phyloP scores from a whole-genome alignment of 2,888 invertebrate species.

The Abrostola triplasia region DNA sequence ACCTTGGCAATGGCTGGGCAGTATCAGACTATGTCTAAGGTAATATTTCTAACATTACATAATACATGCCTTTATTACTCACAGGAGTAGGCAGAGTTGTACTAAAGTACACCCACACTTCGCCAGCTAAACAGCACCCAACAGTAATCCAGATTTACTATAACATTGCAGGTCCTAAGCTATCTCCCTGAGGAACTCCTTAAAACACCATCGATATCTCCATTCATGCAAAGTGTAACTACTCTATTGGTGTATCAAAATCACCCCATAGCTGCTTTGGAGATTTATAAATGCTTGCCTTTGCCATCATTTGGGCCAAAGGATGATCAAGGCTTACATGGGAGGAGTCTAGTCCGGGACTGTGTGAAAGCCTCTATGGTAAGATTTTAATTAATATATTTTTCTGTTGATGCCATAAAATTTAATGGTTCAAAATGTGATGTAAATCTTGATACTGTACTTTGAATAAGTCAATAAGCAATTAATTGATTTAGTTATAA shows the following conservation, averaged over 20 bases:
- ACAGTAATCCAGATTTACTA: too few relatives aligned
- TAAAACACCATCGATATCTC: slow-evolving; percentile 78
- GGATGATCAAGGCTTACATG: slow-evolving; percentile 87
- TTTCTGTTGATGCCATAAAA: background rate
- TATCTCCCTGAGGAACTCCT: slow-evolving; percentile 72
- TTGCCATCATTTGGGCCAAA: slow-evolving; percentile 81
- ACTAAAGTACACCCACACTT: too few relatives aligned
- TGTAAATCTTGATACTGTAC: too few relatives aligned
- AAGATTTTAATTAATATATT: slow-evolving; percentile 53
- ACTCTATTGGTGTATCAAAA: slow-evolving; percentile 85
- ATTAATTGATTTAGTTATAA: too few relatives aligned
- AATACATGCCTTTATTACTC: too few relatives aligned
- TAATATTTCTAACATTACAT: too few relatives aligned
- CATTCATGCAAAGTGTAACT: slow-evolving; percentile 84
- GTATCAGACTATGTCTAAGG: slow-evolving; percentile 71
- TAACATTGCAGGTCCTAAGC: slow-evolving; percentile 71
- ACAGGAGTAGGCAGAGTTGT: too few relatives aligned
- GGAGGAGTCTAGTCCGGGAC: slow-evolving; percentile 87
- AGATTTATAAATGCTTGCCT: slow-evolving; percentile 84
- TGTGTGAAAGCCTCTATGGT: slow-evolving; percentile 87
- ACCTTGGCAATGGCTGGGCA: slow-evolving; percentile 69
- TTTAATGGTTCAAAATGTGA: too few relatives aligned
- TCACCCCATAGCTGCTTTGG: slow-evolving; percentile 81
- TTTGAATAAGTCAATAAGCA: too few relatives aligned
- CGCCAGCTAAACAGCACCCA: too few relatives aligned